Percentiles rank a stretch among this genome's conserved stretches.
Conservation (phyloP, 2,113 vertebrate genomes). For the Gobiocypris rarus region DNA sequence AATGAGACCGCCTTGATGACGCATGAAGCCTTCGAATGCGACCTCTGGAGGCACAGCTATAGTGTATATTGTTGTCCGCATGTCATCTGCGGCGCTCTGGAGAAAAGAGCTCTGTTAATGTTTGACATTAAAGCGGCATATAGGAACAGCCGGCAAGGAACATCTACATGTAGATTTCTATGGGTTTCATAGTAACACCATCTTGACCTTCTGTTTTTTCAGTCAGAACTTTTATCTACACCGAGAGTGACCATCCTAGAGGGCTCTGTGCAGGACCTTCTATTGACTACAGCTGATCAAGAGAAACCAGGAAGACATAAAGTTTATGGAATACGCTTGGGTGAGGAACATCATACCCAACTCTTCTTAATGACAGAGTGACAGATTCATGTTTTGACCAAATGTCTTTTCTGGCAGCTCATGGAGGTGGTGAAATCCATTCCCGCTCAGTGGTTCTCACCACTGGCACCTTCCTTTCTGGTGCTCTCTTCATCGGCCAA, state of each 20-base stretch:
- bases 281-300: constrained; percentile 79
- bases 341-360: constrained; percentile 66
- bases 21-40: no score
- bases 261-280: constrained; percentile 88
- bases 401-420: constrained; percentile 66
- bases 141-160: no score
- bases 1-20: no score
- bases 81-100: no score
- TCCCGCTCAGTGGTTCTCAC: constrained; percentile 87
- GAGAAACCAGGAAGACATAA: constrained; percentile 76
- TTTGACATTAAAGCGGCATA: no score
- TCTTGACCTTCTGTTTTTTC: constrained; percentile 26
- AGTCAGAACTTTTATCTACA: constrained; percentile 87
- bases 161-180: neutral
- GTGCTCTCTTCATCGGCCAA: constrained; percentile 82
- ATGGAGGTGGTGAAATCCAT: constrained; percentile 68
- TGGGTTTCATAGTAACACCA: neutral
- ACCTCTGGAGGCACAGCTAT: no score
- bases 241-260: constrained; percentile 85
- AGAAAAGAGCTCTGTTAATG: no score
- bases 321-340: constrained; percentile 83
- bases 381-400: neutral
- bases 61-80: no score
- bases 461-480: constrained; percentile 91
- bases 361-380: neutral